Percentiles rank a stretch among this genome's conserved stretches.
Evolutionary conservation across 2,113 vertebrate species (phyloP).

Genomic region (Tragelaphus scriptus): DNA sequence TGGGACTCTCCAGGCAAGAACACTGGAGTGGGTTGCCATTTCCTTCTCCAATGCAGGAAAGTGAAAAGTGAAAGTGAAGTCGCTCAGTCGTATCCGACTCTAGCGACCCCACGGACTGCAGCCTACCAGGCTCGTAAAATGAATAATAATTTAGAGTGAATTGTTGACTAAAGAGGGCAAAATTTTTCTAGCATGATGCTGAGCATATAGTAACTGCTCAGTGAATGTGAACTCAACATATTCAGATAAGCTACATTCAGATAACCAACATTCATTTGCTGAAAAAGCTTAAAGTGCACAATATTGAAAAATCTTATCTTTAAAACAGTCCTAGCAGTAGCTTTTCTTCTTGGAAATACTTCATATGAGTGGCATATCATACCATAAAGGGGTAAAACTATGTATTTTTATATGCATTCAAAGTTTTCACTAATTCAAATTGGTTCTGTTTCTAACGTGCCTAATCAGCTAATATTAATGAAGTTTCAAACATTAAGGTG

Average conservation of each 20-base stretch:
- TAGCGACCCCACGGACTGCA: too few relatives aligned
- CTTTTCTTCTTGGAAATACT: neutral
- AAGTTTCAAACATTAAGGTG: neutral
- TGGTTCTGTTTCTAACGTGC: neutral
- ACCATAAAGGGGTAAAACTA: neutral
- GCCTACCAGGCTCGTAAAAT: neutral
- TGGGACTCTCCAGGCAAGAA: too few relatives aligned
- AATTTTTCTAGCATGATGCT: neutral
- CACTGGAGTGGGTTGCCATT: too few relatives aligned
- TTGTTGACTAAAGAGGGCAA: neutral
- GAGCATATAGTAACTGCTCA: slow-evolving; percentile 16
- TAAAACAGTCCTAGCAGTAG: neutral
- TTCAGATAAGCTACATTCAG: neutral
- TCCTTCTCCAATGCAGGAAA: too few relatives aligned
- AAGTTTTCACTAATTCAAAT: neutral
- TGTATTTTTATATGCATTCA: neutral
- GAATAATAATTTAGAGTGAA: neutral
- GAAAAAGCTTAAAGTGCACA: neutral
- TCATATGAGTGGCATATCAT: neutral
- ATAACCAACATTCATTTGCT: neutral
- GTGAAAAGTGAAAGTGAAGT: too few relatives aligned
- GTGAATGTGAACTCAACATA: neutral
- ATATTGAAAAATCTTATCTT: neutral
- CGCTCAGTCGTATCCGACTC: fast-evolving
- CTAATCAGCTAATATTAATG: neutral